Evolutionary conservation across 2,113 vertebrate genomes (phyloP), one percentile per base, ranked within the genome.

Genomic region (Colinus virginianus): DNA sequence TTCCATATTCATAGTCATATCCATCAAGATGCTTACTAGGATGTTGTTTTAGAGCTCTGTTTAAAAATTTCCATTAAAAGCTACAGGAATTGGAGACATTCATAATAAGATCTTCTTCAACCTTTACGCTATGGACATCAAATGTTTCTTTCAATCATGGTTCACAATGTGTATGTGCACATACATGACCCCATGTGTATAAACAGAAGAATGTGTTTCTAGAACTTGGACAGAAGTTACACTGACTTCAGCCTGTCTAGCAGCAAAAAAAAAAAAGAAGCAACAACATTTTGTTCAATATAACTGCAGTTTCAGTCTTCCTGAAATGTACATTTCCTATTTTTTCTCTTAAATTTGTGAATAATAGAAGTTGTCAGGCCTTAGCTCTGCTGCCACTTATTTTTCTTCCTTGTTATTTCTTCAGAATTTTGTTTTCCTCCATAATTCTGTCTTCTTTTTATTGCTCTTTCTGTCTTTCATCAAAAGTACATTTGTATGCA

Each of bases 201-300:
- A 90, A 88, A 84, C 59, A 79, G 76, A 82, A 84, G 12, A 12
- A 51, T 70, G 4, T 51, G 79, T 80, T 91, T 93, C 49, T 83
- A 77, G 75, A 67, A 78, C 36, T 51, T 79, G 26, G 23, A 67
- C 26, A 71, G 78, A 9, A 78, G 51, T 2, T 6, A 28, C n/a
- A 77, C 76, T 90, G 80, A 51, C 56, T 67, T 71, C 59, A 88
- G 56, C 43, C 19, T 72, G 88, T 82, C 59, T 67, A 85, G 45
- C 66, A 78, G 48, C 43, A 56, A 74, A 85, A 55, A 84, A 90
- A 78, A 36, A 55, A 84, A 90, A 78, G 25, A 66, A 86, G 25
- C 14, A 69, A 61, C 78, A 90, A 21, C 13, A n/a, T 32, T 76
- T 91, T 75, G 5, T 66, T 66, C 22, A 71, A 23, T n/a, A 43